Conservation (phyloP, 2,113 vertebrate species). For the Rhineura floridana region DNA sequence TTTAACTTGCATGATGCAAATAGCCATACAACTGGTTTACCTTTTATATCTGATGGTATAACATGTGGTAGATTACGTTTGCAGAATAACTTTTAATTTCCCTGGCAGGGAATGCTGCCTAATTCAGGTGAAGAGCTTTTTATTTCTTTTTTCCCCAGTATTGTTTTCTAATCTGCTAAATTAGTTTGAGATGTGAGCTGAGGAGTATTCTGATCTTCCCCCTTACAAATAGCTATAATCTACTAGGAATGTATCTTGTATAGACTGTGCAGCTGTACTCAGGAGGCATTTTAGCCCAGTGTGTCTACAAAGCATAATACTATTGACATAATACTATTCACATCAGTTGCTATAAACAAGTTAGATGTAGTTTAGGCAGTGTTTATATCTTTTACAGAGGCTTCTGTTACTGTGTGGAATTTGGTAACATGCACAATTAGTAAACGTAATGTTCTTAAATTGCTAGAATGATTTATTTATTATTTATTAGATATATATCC, state of each 20-base stretch:
- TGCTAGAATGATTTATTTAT: not conserved
- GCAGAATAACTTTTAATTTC: slow-evolving; percentile 11
- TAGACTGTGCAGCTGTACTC: not conserved
- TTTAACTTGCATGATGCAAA: not conserved
- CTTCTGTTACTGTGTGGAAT: slow-evolving; percentile 25
- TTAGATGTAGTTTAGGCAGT: not conserved
- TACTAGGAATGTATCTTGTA: not conserved
- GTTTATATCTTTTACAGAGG: not conserved
- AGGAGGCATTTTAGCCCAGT: slow-evolving; percentile 14
- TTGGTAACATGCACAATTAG: slow-evolving; percentile 18
- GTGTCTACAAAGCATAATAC: slow-evolving; percentile 5
- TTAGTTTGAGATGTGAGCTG: not conserved
- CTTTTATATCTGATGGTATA: slow-evolving; percentile 18
- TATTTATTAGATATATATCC: too few relatives aligned
- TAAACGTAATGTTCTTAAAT: slow-evolving; percentile 16
- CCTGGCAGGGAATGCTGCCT: slow-evolving; percentile 4
- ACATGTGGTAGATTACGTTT: slow-evolving; percentile 14
- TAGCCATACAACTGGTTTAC: not conserved
- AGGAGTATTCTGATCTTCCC: not conserved
- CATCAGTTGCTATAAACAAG: not conserved
- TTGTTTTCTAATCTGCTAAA: slow-evolving; percentile 9
- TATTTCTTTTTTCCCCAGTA: slow-evolving; percentile 9
- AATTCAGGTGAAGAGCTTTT: slow-evolving; percentile 21
- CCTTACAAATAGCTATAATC: not conserved
- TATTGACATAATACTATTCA: slow-evolving; percentile 16